Evolutionary conservation across 35 echinoderm and acorn worm genomes (phyloP).

Genomic region (Amphiura filiformis): DNA sequence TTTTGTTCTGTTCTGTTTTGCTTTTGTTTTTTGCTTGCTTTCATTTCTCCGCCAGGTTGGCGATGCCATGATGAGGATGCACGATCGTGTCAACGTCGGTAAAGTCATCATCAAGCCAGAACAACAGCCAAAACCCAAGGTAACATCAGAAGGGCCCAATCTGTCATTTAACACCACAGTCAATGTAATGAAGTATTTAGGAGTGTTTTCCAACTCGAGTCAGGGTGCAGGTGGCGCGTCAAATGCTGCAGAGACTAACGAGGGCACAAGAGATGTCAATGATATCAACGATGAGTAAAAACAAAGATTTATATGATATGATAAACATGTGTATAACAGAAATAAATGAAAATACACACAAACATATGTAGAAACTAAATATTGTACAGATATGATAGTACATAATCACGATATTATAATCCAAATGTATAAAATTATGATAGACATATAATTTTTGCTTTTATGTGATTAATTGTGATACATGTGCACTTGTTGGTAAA

Average conservation of each 20-base stretch:
- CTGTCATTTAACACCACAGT: background rate
- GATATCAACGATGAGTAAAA: background rate
- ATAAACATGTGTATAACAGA: no score
- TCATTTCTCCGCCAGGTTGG: constrained; percentile 6
- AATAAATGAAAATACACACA: no score
- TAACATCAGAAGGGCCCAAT: background rate
- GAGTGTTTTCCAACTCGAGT: background rate
- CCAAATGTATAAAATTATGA: no score
- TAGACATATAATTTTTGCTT: no score
- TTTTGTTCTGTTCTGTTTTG: no score
- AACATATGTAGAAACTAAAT: no score
- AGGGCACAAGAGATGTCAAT: background rate
- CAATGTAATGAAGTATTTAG: background rate
- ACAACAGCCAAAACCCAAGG: constrained; percentile 37
- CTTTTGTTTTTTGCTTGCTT: background rate
- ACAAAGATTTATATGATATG: no score
- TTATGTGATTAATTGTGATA: no score
- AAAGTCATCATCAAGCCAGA: constrained; percentile 52
- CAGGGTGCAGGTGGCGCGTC: background rate
- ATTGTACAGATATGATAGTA: no score
- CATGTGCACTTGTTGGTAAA: no score
- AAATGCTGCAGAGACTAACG: background rate
- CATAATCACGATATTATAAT: no score
- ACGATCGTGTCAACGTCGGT: constrained; percentile 46
- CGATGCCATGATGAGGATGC: constrained; percentile 47